Evolutionary conservation across 2,797 vertebrate species (phyloP).

Genomic region (Phrynocephalus forsythii): DNA sequence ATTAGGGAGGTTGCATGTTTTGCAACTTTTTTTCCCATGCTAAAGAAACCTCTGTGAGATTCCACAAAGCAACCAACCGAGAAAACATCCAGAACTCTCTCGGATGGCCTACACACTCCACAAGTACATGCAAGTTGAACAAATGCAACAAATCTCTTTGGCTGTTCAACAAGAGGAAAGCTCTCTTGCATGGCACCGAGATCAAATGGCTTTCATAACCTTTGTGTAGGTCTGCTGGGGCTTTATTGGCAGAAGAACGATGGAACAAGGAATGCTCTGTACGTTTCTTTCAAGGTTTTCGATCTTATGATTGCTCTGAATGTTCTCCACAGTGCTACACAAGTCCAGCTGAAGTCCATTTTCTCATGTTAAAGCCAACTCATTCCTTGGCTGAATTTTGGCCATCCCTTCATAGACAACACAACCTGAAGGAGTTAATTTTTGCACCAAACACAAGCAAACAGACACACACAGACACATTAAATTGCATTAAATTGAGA

Average conservation of each 20-base stretch:
- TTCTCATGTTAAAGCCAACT: background rate
- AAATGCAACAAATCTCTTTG: constrained; percentile 51
- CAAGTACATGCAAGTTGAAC: background rate
- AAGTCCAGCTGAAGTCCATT: background rate
- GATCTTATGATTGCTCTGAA: constrained; percentile 57
- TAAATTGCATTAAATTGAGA: too few species aligned
- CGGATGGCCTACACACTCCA: accelerated
- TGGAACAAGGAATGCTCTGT: constrained; percentile 26
- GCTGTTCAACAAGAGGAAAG: constrained; percentile 64
- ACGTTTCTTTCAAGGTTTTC: constrained; percentile 54
- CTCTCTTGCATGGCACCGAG: constrained; percentile 50
- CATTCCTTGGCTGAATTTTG: background rate
- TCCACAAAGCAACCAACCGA: constrained; percentile 38
- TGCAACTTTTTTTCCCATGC: constrained; percentile 44
- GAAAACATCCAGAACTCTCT: constrained; percentile 35
- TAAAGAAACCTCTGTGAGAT: background rate
- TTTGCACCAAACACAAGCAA: too few species aligned
- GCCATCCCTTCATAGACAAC: too few species aligned
- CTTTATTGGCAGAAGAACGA: constrained; percentile 57
- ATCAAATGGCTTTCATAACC: constrained; percentile 61
- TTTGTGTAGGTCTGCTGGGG: constrained; percentile 40
- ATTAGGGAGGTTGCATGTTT: constrained; percentile 39
- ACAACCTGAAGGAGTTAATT: too few species aligned
- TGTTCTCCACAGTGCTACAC: constrained; percentile 22
- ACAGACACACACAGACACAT: too few species aligned